A percentile compares a stretch with the other conserved stretches of the same genome.
Evolutionary conservation across 2,888 invertebrate genomes (phyloP).

Genomic region (Microplitis manilae): DNA sequence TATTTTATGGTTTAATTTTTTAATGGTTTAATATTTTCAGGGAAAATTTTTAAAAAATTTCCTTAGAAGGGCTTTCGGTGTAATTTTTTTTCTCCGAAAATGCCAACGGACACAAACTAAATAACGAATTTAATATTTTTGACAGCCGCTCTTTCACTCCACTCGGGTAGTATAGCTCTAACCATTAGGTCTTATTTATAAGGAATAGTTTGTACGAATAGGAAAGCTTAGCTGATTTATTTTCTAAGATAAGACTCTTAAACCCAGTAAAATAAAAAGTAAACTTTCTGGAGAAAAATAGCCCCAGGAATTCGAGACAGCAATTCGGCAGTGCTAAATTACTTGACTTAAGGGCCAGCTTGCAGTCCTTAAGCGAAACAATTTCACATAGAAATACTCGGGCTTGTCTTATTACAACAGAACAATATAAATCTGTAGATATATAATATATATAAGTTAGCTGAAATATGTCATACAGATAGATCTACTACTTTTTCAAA

Average conservation of each 20-base stretch:
- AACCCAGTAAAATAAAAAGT: background rate
- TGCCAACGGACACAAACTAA: no score
- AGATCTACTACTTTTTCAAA: constrained; percentile 33
- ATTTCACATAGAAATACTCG: constrained; percentile 34
- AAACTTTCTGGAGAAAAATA: constrained; percentile 31
- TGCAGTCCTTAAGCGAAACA: constrained; percentile 37
- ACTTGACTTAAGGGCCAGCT: constrained; percentile 20
- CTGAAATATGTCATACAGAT: background rate
- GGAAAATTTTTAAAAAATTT: no score
- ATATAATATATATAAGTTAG: background rate
- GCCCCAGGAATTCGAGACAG: background rate
- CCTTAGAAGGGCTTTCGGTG: background rate
- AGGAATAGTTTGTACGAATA: background rate
- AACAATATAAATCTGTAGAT: no score
- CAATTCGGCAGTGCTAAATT: constrained; percentile 37
- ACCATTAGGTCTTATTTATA: background rate
- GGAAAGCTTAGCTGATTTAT: background rate
- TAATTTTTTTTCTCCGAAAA: background rate
- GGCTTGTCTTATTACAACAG: background rate
- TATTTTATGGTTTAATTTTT: no score
- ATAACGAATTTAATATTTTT: background rate
- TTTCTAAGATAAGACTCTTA: background rate
- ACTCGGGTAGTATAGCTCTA: background rate
- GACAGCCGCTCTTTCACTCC: background rate
- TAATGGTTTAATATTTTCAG: no score